phyloP scores from a whole-genome alignment of 2,113 vertebrate genomes.

The Neogobius melanostomus region DNA sequence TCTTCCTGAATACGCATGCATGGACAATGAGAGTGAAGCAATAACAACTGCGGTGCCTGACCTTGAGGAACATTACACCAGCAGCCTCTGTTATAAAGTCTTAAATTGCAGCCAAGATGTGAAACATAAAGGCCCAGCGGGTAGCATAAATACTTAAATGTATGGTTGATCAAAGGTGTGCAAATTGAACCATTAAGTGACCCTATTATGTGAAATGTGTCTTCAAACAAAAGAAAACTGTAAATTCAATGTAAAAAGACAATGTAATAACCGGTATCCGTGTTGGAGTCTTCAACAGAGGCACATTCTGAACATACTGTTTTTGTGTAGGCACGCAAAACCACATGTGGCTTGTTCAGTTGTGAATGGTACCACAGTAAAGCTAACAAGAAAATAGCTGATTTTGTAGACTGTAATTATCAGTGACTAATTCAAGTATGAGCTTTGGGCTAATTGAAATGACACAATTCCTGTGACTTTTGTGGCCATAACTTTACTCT shows the following conservation, averaged over 20 bases:
- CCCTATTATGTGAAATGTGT: slow-evolving; percentile 17
- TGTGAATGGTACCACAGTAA: too few relatives aligned
- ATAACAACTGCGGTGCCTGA: slow-evolving; percentile 10
- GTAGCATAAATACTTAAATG: background rate
- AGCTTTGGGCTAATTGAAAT: background rate
- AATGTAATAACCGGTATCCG: background rate
- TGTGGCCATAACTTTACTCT: too few relatives aligned
- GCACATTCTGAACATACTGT: background rate
- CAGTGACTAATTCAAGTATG: background rate
- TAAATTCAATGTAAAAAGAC: background rate
- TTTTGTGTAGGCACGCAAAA: background rate
- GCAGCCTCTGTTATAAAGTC: background rate
- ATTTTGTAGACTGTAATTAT: background rate
- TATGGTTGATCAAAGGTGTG: slow-evolving; percentile 14
- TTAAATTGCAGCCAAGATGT: background rate
- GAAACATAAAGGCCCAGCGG: background rate
- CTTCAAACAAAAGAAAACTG: slow-evolving; percentile 16
- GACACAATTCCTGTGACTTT: background rate
- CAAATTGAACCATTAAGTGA: slow-evolving; percentile 15
- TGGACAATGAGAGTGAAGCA: slow-evolving; percentile 15
- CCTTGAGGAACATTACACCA: slow-evolving; percentile 1
- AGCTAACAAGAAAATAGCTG: background rate
- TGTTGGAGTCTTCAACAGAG: too few relatives aligned
- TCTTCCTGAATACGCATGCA: slow-evolving; percentile 12
- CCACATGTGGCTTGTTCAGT: too few relatives aligned